Conservation (phyloP, 2,113 vertebrate genomes). For the Morone chrysops region DNA sequence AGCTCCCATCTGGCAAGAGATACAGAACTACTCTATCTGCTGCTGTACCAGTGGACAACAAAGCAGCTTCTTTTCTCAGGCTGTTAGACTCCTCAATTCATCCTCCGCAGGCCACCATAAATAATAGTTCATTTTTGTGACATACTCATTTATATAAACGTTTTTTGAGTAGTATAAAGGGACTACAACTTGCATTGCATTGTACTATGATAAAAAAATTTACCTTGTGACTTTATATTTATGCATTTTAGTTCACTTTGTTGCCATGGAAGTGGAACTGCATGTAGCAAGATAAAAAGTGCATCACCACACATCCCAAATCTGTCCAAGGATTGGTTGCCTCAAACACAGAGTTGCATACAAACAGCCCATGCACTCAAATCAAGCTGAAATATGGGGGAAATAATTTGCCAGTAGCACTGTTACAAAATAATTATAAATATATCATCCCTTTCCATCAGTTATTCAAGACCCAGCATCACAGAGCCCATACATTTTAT, state of each 20-base stretch:
- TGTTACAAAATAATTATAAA: background rate
- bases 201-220: no score
- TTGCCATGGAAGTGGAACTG: slow-evolving; percentile 34
- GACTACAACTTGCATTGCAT: no score
- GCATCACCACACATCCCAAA: background rate
- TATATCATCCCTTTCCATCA: slow-evolving; percentile 1
- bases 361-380: slow-evolving; percentile 8
- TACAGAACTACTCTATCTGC: no score
- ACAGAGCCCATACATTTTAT: background rate
- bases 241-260: background rate
- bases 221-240: no score
- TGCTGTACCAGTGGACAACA: no score
- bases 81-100: no score
- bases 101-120: no score
- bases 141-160: no score
- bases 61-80: no score
- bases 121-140: no score
- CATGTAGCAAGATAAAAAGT: slow-evolving; percentile 9
- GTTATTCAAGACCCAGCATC: slow-evolving; percentile 5
- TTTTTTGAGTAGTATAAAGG: no score
- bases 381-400: slow-evolving; percentile 12
- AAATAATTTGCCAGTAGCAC: background rate
- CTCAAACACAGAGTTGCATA: background rate
- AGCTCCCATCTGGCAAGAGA: no score
- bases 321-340: background rate